A percentile compares a stretch with the other conserved stretches of the same genome.
Conservation (phyloP, 1,140 invertebrate genomes). For the Lepidurus apus region DNA sequence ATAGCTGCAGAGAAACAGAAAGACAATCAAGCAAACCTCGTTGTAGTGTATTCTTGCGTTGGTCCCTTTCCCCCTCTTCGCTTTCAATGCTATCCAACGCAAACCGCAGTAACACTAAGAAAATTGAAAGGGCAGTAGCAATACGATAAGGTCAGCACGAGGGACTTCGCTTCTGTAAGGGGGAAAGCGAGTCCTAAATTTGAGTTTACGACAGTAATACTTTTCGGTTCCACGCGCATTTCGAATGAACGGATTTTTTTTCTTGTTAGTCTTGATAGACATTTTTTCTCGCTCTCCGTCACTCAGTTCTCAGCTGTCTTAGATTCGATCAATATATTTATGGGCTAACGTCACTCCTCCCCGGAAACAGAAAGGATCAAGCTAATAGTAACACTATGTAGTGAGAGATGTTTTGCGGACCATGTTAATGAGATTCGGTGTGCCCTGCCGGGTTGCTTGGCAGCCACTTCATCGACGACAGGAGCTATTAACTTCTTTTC, state of each 20-base stretch:
- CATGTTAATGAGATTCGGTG: neutral
- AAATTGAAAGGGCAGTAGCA: neutral
- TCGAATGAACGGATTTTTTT: neutral
- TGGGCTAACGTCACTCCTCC: neutral
- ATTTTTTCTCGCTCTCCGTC: neutral
- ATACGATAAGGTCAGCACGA: neutral
- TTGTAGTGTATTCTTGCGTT: neutral
- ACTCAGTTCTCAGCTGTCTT: neutral
- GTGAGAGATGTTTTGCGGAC: slow-evolving; percentile 3
- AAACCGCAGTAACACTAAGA: neutral
- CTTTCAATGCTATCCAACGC: neutral
- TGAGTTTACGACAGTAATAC: neutral
- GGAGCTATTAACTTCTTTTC: neutral
- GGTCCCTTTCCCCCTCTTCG: neutral
- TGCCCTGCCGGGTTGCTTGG: neutral
- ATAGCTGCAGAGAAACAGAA: neutral
- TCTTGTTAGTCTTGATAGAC: neutral
- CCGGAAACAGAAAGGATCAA: neutral
- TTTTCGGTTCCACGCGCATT: neutral
- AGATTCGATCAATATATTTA: slow-evolving; percentile 19
- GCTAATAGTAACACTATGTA: slow-evolving; percentile 4
- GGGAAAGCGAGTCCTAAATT: neutral
- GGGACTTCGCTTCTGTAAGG: neutral
- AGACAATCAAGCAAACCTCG: neutral
- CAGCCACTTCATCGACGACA: neutral